Evolutionary conservation across 1,140 invertebrate species (phyloP).

Genomic region (Caenorhabditis elegans): DNA sequence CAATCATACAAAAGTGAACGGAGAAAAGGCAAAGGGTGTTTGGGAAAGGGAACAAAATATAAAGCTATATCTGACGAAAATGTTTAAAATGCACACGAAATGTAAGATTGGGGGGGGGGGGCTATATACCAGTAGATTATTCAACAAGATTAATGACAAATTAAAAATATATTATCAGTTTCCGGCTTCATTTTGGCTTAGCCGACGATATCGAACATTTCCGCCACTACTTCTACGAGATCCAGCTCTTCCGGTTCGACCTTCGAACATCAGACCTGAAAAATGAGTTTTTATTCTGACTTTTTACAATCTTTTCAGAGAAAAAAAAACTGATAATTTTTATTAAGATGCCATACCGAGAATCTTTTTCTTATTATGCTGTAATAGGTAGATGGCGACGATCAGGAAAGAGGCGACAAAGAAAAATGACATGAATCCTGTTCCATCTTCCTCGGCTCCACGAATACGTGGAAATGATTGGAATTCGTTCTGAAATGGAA

Average conservation of each 20-base stretch:
- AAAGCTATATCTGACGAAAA: neutral
- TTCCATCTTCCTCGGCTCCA: neutral
- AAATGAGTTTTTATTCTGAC: neutral
- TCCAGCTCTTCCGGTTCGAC: neutral
- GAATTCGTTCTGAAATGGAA: conserved; percentile 27
- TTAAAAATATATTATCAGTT: neutral
- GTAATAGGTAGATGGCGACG: conserved; percentile 27
- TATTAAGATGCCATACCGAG: too few relatives aligned
- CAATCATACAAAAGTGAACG: conserved; percentile 7
- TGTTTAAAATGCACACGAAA: conserved; percentile 11
- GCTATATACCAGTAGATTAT: neutral
- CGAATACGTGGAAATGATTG: neutral
- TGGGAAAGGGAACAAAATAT: neutral
- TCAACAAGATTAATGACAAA: neutral
- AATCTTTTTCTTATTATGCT: conserved; percentile 42
- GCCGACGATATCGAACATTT: conserved; percentile 38
- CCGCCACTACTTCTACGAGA: neutral
- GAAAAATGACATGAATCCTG: conserved; percentile 28
- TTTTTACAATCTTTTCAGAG: too few relatives aligned
- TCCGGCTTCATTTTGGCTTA: conserved; percentile 30
- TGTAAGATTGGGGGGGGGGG: neutral
- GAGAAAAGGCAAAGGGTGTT: conserved; percentile 6
- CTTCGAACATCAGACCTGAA: conserved; percentile 42
- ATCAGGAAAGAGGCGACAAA: conserved; percentile 23
- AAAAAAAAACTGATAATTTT: too few relatives aligned